phyloP scores from a whole-genome alignment of 2,113 vertebrate species.

The Phalacrocorax pelagicus region DNA sequence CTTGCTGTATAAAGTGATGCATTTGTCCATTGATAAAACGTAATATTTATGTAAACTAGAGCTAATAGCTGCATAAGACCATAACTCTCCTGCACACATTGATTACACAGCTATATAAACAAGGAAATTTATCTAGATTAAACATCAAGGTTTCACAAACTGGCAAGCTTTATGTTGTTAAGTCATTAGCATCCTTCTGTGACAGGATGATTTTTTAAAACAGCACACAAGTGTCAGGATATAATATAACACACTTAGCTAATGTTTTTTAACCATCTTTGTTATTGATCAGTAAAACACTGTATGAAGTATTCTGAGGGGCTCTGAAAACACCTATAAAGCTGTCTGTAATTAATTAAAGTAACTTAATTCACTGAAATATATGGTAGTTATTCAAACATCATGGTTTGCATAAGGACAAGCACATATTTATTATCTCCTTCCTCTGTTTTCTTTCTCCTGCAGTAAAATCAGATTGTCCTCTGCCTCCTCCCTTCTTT shows the following conservation, averaged over 20 bases:
- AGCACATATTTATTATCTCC: neutral
- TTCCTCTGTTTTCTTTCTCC: neutral
- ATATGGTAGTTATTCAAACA: neutral
- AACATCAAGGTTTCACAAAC: conserved; percentile 28
- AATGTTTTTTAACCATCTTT: neutral
- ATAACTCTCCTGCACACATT: conserved; percentile 43
- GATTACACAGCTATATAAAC: conserved; percentile 42
- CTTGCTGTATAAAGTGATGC: conserved; percentile 37
- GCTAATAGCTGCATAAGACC: conserved; percentile 18
- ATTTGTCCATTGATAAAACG: conserved; percentile 57
- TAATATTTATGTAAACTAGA: conserved; percentile 62
- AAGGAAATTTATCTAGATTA: conserved; percentile 62
- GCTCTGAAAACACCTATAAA: neutral
- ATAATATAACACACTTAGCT: neutral
- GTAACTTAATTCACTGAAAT: neutral
- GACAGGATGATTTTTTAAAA: conserved; percentile 24
- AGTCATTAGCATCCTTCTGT: conserved; percentile 24
- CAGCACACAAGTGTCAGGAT: conserved; percentile 6
- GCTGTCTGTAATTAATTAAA: neutral
- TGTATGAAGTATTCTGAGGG: neutral
- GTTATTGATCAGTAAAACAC: neutral
- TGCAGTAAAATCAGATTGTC: neutral
- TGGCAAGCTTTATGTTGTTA: conserved; percentile 29
- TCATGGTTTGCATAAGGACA: neutral
- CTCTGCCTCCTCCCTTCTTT: neutral